Evolutionary conservation across 53 echinoderm and acorn worm species (phyloP).

Genomic region (Paracentrotus lividus): DNA sequence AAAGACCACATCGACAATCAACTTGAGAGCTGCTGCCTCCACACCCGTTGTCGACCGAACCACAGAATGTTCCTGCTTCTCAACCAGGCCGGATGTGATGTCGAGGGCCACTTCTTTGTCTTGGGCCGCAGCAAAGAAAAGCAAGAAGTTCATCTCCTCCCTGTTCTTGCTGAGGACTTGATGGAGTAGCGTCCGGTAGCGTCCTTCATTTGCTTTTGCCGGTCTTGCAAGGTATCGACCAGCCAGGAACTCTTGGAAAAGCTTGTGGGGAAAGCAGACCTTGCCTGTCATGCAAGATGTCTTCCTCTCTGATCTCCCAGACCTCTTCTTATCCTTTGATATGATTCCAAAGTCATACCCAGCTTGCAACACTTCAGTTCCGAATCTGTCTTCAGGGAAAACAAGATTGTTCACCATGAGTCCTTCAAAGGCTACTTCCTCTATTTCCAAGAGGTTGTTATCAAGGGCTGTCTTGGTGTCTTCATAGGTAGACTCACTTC

Average conservation of each 20-base stretch:
- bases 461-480: neutral
- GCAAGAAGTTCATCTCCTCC: slow-evolving; percentile 39
- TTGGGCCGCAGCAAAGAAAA: slow-evolving; percentile 39
- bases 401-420: slow-evolving; percentile 17
- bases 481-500: neutral
- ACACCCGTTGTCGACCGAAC: neutral
- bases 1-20: slow-evolving; percentile 31
- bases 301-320: slow-evolving; percentile 35
- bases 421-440: slow-evolving; percentile 24
- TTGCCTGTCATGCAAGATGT: neutral
- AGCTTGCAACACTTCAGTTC: neutral
- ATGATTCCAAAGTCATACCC: slow-evolving; percentile 1
- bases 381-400: slow-evolving; percentile 11
- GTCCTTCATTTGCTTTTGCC: neutral
- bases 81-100: slow-evolving; percentile 12
- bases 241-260: slow-evolving; percentile 10
- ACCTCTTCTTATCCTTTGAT: slow-evolving; percentile 7
- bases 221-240: neutral
- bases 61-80: neutral
- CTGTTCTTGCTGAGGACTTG: neutral
- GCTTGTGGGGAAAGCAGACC: slow-evolving; percentile 29
- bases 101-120: slow-evolving; percentile 35
- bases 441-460: neutral
- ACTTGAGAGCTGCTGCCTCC: neutral
- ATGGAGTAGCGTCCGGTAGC: neutral